Conservation (phyloP, 2,888 invertebrate species). For the Amphipyra tragopoginis region DNA sequence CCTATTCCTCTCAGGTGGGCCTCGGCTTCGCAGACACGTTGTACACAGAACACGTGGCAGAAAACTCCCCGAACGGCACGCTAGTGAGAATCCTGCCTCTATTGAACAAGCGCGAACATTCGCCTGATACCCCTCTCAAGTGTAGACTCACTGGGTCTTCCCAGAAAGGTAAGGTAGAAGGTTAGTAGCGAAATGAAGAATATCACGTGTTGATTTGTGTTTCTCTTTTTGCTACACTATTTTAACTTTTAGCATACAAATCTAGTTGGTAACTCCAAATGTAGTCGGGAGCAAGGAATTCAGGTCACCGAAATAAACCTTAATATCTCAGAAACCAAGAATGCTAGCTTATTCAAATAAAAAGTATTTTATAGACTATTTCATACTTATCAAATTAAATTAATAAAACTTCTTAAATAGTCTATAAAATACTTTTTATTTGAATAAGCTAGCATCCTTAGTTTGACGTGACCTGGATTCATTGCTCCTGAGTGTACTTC, state of each 20-base stretch:
- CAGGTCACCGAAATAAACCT: too few relatives aligned
- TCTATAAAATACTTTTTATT: too few relatives aligned
- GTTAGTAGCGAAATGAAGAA: conserved; percentile 30
- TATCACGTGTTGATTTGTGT: conserved; percentile 2
- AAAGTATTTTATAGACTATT: too few relatives aligned
- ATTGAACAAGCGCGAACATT: conserved; percentile 92
- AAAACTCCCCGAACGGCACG: conserved; percentile 92
- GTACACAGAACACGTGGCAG: conserved; percentile 95
- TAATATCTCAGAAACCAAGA: too few relatives aligned
- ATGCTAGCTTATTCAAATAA: too few relatives aligned
- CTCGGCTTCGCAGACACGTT: conserved; percentile 96
- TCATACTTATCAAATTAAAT: too few relatives aligned
- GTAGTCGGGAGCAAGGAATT: too few relatives aligned
- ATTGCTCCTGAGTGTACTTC: too few relatives aligned
- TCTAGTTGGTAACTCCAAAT: too few relatives aligned
- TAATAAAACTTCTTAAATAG: too few relatives aligned
- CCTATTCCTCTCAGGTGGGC: conserved; percentile 88
- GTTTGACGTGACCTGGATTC: too few relatives aligned
- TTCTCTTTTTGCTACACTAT: conserved; percentile 15
- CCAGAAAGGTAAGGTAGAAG: conserved; percentile 89
- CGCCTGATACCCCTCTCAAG: conserved; percentile 92
- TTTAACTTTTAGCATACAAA: not conserved
- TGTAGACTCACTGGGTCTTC: conserved; percentile 95
- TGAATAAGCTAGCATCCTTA: too few relatives aligned
- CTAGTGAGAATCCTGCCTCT: conserved; percentile 93